Conservation (phyloP, 2,113 vertebrate genomes). For the Python bivittatus region DNA sequence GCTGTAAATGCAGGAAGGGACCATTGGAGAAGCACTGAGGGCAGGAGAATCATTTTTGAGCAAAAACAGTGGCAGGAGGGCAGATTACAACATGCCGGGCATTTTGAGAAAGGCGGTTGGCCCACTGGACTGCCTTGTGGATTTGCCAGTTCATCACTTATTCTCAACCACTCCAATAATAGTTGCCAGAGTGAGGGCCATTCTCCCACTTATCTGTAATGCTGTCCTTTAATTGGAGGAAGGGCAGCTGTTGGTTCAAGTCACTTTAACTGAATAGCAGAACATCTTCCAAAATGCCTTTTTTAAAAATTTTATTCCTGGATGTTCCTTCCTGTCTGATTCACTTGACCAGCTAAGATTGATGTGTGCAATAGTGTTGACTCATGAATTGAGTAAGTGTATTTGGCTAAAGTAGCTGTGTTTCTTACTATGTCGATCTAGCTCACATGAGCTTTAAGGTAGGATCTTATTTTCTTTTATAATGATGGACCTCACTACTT, state of each 20-base stretch:
- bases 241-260: background rate
- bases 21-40: background rate
- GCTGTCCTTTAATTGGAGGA: background rate
- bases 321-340: background rate
- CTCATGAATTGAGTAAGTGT: background rate
- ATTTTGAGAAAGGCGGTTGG: background rate
- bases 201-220: background rate
- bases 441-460: background rate
- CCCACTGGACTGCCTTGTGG: background rate
- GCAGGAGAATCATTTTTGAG: background rate
- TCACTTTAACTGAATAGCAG: background rate
- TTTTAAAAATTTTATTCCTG: background rate
- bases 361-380: background rate
- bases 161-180: background rate
- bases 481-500: background rate
- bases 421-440: background rate
- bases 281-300: background rate
- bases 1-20: background rate
- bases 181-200: background rate
- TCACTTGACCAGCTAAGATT: background rate
- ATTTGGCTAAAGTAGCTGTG: background rate
- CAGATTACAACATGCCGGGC: background rate
- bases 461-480: background rate
- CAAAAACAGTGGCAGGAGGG: background rate
- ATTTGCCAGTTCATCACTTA: background rate